Evolutionary conservation across 2,797 vertebrate species (phyloP), one percentile per base, ranked within the genome.

Genomic region (Peromyscus aztecus): DNA sequence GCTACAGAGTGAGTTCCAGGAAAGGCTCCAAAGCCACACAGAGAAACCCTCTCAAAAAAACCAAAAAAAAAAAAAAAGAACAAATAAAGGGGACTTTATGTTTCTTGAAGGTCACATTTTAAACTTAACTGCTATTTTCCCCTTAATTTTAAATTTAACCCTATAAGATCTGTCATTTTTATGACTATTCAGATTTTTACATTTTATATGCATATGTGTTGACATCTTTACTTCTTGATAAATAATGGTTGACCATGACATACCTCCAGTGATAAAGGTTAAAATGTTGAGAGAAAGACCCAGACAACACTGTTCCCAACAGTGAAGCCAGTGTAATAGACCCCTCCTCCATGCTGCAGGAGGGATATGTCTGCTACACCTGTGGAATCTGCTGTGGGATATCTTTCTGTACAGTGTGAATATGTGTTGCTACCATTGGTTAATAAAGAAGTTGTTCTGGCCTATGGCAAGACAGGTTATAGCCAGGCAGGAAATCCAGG

Each of bases 121-220:
- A 76, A 92, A 94, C 29, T 29, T 73, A 43, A 89, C 46, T 40
- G 21, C 31, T 37, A 55, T 37, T 76, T 96, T 90, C 76, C 14
- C 23, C 61, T 91, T 90, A 77, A 69, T 63, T 75, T 95, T 86
- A 82, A 13, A 40, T 85, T 88, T 89, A 49, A 19, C 46, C 9
- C 59, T 46, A 2, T 7, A 31, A 89, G 73, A 89, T 75, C 61
- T 61, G 49, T 55, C 23, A 86, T 57, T 67, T 83, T 92, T 27
- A 63, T 19, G 85, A 17, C 16, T 63, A 6, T 87, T 94, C 55
- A 86, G 43, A 95, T 78, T 80, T 81, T 84, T 80, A 76, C 17
- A 76, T 27, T 77, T 90, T 29, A 71, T 37, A 90, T 21, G 12
- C 61, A 75, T 49, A 80, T 14, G 31, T 59, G 63, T 0, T 73